Conservation (phyloP, 2,888 invertebrate genomes). For the Orchesella flavescens region DNA sequence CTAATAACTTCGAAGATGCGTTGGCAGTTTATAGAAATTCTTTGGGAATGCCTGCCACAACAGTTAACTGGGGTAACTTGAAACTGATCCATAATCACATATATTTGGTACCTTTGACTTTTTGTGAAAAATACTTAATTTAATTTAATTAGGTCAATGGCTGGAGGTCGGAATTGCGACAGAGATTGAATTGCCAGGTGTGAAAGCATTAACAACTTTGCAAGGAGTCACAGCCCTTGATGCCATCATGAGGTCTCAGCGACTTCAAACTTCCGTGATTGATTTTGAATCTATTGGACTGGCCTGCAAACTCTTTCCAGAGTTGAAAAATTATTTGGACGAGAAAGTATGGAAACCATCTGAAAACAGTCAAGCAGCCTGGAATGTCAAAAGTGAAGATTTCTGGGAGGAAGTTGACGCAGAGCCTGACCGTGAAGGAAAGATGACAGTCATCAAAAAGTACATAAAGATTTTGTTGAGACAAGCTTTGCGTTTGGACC, state of each 20-base stretch:
- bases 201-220: conserved; percentile 50
- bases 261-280: conserved; percentile 47
- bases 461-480: conserved; percentile 54
- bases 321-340: conserved; percentile 56
- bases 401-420: conserved; percentile 65
- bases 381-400: conserved; percentile 45
- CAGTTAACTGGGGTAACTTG: conserved; percentile 63
- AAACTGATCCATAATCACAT: neutral
- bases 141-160: conserved; percentile 54
- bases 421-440: conserved; percentile 37
- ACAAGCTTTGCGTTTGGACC: conserved; percentile 49
- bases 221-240: conserved; percentile 63
- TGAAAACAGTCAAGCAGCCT: conserved; percentile 29
- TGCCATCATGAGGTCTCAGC: conserved; percentile 36
- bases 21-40: conserved; percentile 55
- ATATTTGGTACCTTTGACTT: neutral
- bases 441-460: conserved; percentile 40
- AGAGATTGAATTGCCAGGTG: conserved; percentile 57
- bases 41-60: conserved; percentile 58
- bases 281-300: conserved; percentile 51
- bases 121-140: neutral
- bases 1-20: conserved; percentile 59
- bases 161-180: conserved; percentile 62
- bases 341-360: conserved; percentile 53
- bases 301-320: conserved; percentile 44